Evolutionary conservation across 2,113 vertebrate species (phyloP), one percentile per base, ranked within the genome.

Genomic region (Muntiacus reevesi): DNA sequence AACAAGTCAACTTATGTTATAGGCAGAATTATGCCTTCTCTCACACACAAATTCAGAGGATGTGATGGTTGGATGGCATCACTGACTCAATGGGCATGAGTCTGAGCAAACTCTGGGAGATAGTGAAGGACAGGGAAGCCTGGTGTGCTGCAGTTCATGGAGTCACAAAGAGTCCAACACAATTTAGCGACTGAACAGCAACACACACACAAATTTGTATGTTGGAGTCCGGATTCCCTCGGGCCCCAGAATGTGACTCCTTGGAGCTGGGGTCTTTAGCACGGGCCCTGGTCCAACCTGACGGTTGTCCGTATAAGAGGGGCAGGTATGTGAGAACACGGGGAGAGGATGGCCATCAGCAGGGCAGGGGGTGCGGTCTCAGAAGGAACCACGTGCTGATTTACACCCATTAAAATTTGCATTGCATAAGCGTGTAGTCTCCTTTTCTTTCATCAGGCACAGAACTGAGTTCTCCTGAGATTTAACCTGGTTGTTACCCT

Each of bases 361-460:
- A 23, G 25, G 17, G 7, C 54, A 62, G 10, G 33, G 47, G 7
- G 30, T 36, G 19, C n/a, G 12, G 21, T 27, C 45, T 45, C 15
- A 19, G 55, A 17, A 28, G 36, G 27, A 8, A 17, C 12, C 64
- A 28, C 1, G 4, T 27, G 55, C 55, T 47, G 19, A 40, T 15
- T 21, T 11, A 43, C 4, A 2, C 25, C 57, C 43, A 4, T 27
- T n/a, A 23, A 21, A 59, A 6, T 40, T 40, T 33, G 23, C 28
- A 0, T 25, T 15, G 15, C 25, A 0, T 86, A n/a, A 33, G 40
- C 6, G 16, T 2, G 28, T 23, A n/a, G 21, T 62, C 62, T 33
- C 19, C 17, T 50, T 89, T 16, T 82, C 21, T 55, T 15, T 45
- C 8, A 30, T 59, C 79, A 78, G 81, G 30, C 4, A 0, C 3